Conservation (phyloP, 2,797 vertebrate species). For the Liparis tanakae region DNA sequence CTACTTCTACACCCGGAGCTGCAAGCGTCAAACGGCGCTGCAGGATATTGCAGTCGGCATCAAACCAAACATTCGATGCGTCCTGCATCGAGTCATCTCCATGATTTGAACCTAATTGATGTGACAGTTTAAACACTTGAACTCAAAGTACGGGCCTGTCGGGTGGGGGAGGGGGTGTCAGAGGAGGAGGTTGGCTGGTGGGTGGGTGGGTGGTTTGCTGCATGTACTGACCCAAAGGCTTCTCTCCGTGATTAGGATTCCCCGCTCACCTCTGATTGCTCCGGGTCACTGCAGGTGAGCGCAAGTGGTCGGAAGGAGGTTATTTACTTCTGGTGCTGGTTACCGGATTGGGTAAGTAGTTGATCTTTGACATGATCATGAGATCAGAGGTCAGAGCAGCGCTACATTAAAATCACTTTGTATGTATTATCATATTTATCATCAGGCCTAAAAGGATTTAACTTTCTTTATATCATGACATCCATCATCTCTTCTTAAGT, state of each 20-base stretch:
- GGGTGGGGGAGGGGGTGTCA: constrained; percentile 17
- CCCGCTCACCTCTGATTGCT: constrained; percentile 74
- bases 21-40: constrained; percentile 56
- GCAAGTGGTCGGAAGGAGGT: constrained; percentile 77
- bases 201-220: constrained; percentile 45
- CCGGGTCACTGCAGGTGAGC: constrained; percentile 77
- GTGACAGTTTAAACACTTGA: constrained; percentile 80
- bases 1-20: constrained; percentile 18
- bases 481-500: constrained; percentile 8
- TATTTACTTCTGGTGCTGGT: constrained; percentile 71
- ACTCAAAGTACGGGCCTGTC: constrained; percentile 45
- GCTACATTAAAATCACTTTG: constrained; percentile 31
- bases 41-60: constrained; percentile 79
- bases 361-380: constrained; percentile 66
- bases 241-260: constrained; percentile 63
- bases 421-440: constrained; percentile 24
- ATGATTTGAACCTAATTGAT: constrained; percentile 59
- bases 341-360: constrained; percentile 77
- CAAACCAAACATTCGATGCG: constrained; percentile 70
- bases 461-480: neutral
- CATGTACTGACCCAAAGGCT: constrained; percentile 56
- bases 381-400: constrained; percentile 29
- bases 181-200: too few relatives aligned
- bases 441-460: constrained; percentile 2
- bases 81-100: constrained; percentile 68